Conservation (phyloP, 2,888 invertebrate species). For the Drosophila setosimentum region DNA sequence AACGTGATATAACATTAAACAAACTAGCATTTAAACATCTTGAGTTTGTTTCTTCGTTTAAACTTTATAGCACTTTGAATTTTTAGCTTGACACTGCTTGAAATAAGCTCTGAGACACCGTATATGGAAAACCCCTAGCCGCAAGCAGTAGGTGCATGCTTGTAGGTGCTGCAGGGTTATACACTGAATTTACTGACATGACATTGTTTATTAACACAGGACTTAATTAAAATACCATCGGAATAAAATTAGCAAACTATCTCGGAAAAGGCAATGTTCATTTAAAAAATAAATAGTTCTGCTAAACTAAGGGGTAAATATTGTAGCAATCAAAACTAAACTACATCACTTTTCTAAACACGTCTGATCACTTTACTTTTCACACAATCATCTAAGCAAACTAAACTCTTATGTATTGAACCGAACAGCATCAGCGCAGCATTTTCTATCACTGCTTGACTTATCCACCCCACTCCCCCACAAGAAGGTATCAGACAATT, state of each 20-base stretch:
- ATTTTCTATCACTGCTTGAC: neutral
- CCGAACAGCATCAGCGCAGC: too few relatives aligned
- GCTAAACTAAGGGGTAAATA: neutral
- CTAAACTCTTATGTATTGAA: too few relatives aligned
- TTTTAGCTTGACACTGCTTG: too few relatives aligned
- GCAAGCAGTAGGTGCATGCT: neutral
- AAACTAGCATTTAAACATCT: too few relatives aligned
- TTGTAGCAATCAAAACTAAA: too few relatives aligned
- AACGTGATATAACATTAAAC: too few relatives aligned
- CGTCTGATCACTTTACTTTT: too few relatives aligned
- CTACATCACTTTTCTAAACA: neutral
- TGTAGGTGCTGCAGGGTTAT: conserved; percentile 1
- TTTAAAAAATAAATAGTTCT: neutral
- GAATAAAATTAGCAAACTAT: neutral
- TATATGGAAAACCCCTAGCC: neutral
- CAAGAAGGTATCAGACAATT: too few relatives aligned
- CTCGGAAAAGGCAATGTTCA: neutral
- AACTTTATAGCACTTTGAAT: too few relatives aligned
- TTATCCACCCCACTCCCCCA: neutral
- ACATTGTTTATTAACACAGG: neutral
- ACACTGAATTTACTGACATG: neutral
- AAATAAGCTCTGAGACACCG: too few relatives aligned
- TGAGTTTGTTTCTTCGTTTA: too few relatives aligned
- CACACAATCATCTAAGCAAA: neutral
- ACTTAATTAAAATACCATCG: neutral